Conservation (phyloP, 2,888 invertebrate species). For the Macrosoma leucophasiata region DNA sequence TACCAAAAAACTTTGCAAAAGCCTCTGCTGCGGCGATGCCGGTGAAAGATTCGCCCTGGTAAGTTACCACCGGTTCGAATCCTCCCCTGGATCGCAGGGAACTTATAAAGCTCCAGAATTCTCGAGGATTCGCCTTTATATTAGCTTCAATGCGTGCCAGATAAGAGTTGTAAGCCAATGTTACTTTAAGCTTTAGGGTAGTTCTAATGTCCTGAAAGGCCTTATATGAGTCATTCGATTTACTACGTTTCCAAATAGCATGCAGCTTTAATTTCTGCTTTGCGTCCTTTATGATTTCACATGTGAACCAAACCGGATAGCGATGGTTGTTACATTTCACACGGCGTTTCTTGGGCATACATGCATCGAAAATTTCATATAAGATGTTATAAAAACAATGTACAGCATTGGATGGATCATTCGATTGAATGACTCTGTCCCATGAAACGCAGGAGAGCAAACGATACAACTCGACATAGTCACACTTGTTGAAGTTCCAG, state of each 20-base stretch:
- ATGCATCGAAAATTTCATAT: constrained; percentile 1
- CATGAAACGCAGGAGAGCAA: not conserved
- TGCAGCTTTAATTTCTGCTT: constrained; percentile 1
- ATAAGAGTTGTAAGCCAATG: too few relatives aligned
- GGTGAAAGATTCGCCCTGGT: too few relatives aligned
- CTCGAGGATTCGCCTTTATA: too few relatives aligned
- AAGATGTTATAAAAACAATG: not conserved
- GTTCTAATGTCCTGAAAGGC: too few relatives aligned
- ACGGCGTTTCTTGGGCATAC: constrained; percentile 5
- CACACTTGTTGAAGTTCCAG: constrained; percentile 6
- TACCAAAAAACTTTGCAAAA: too few relatives aligned
- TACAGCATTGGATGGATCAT: not conserved
- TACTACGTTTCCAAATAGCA: not conserved
- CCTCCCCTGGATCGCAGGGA: too few relatives aligned
- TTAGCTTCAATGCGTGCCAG: too few relatives aligned
- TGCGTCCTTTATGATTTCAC: constrained; percentile 2
- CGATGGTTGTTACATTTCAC: not conserved
- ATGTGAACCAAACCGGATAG: constrained; percentile 8
- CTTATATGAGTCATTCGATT: not conserved
- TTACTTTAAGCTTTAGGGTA: too few relatives aligned
- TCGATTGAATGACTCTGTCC: not conserved
- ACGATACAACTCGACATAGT: not conserved
- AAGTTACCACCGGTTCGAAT: too few relatives aligned
- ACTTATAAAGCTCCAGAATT: too few relatives aligned
- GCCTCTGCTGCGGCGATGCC: too few relatives aligned